A percentile compares a stretch with the other conserved stretches of the same genome.
These are phyloP conservation scores for Lypha dubia DNA, from an alignment of 2,888 invertebrate genomes.

Conservation along the genomic window DNA sequence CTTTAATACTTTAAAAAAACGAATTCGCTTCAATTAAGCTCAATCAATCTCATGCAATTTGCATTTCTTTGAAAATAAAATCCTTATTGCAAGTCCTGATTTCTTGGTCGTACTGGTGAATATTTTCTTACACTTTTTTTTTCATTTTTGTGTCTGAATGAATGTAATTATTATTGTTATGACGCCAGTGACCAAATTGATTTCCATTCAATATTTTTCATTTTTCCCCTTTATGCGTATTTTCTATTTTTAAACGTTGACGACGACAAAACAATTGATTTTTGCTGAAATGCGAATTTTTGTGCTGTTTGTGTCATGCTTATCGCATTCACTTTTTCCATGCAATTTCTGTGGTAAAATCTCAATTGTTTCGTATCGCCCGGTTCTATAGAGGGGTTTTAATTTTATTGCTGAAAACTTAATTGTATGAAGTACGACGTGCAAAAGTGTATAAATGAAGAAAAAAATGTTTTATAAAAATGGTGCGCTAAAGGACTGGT, in stretches of 20 bases:
- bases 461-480: slow-evolving; percentile 1
- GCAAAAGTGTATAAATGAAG: not conserved
- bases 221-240: not conserved
- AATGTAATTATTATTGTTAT: slow-evolving; percentile 23
- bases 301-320: slow-evolving; percentile 14
- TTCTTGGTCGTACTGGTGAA: not conserved
- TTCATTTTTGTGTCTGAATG: not conserved
- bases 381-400: not conserved
- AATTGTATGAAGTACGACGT: not conserved
- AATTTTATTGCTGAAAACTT: slow-evolving; percentile 25
- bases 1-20: not conserved
- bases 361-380: not conserved
- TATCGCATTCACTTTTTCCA: not conserved
- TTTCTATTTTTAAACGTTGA: not conserved
- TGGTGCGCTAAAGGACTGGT: not conserved
- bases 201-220: not conserved
- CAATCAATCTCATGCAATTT: not conserved
- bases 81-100: slow-evolving; percentile 17
- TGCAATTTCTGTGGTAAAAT: not conserved
- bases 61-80: not conserved
- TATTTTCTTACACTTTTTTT: not conserved
- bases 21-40: not conserved
- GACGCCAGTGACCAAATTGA: not conserved
- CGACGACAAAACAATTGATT: not conserved
- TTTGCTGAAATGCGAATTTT: not conserved